Evolutionary conservation across 2,888 invertebrate species (phyloP), one percentile per base, ranked within the genome.

Genomic region (Dione juno): DNA sequence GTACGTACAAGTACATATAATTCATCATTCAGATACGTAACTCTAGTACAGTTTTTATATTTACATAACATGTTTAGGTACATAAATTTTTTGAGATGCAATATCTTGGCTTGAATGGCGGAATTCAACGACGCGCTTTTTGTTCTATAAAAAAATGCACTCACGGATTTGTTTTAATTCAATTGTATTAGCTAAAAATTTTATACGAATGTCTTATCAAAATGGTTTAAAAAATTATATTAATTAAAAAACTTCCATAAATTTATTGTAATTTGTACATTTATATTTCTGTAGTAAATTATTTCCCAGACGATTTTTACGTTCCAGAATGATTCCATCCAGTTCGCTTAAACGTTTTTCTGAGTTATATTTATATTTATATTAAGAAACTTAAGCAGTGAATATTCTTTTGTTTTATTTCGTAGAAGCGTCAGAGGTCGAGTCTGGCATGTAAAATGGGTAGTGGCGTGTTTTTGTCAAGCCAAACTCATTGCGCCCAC

Each of bases 351-450:
- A 48, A 41, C 35, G 66, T 57, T 43, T 45, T 65, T 54, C 41
- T 43, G 43, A 57, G 45, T 67, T 66, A 69, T 67, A 69, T 71
- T 67, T 64, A 70, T 68, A 72, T 74, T 73, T 71, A 73, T 73
- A 73, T 71, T 70, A 59, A 72, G 21, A 66, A 66, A 66, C 71
- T 57, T 70, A 69, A 77, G 72, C 71, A 53, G 50, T 67, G 68
- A 73, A 69, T 74, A 71, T 77, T 77, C 77, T 75, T 86, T 87
- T 89, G 87, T 89, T 85, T 84, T 78, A 80, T 81, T 90, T 89
- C 88, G 82, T 69, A 81, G 89, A 88, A 88, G 76, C 81, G 77
- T 81, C 77, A 79, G 79, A 81, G 79, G 80, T 82, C 82, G 81
- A 79, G 82, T 54, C 81, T 80, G 82, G 88, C 82, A 89, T 89